A percentile compares a stretch with the other conserved stretches of the same genome.
Evolutionary conservation across 2,797 vertebrate species (phyloP).

Genomic region (Tangara arthus): DNA sequence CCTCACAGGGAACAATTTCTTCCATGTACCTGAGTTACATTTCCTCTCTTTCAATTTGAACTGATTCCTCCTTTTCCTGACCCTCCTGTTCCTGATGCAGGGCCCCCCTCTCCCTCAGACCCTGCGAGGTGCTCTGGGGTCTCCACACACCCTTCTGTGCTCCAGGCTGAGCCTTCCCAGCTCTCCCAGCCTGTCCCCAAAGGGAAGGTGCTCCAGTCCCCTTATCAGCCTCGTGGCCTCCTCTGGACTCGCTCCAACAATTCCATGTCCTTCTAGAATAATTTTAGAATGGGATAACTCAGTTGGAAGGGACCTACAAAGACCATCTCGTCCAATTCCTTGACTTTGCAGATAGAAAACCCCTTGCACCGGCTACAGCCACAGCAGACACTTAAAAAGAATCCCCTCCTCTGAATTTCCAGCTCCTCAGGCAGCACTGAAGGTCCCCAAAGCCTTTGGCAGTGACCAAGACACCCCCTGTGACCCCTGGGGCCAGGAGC

Average conservation of each 20-base stretch:
- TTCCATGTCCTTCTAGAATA: neutral
- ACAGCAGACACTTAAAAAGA: accelerated
- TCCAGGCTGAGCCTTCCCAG: neutral
- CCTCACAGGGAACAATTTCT: accelerated
- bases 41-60: accelerated
- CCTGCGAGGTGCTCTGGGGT: neutral
- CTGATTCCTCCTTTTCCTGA: neutral
- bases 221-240: neutral
- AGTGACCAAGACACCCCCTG: accelerated
- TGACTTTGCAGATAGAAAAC: neutral
- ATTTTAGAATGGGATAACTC: neutral
- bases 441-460: neutral
- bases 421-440: neutral
- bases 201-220: neutral
- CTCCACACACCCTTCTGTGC: neutral
- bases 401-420: neutral
- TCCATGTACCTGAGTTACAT: accelerated
- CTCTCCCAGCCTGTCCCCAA: neutral
- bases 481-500: neutral
- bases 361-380: neutral
- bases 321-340: accelerated
- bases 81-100: accelerated
- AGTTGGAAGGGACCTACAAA: neutral
- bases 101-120: neutral
- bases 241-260: neutral